Percentiles rank a stretch among this genome's conserved stretches.
Evolutionary conservation across 2,113 vertebrate genomes (phyloP).

Genomic region (Odobenus rosmarus): DNA sequence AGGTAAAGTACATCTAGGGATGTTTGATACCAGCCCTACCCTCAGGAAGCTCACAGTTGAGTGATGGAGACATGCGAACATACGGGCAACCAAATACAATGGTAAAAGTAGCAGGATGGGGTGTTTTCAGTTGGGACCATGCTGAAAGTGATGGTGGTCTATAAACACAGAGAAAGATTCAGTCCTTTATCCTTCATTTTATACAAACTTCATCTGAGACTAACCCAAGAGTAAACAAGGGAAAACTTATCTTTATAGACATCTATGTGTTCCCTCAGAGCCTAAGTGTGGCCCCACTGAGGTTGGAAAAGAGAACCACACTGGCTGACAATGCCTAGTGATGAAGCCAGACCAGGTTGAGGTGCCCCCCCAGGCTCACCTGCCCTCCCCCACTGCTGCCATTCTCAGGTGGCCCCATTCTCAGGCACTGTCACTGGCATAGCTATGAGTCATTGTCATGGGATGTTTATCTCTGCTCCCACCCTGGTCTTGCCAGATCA

Average conservation of each 20-base stretch:
- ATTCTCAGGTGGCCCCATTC: not conserved
- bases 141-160: not conserved
- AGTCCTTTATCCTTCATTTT: not conserved
- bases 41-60: not conserved
- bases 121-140: not conserved
- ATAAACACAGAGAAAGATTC: not conserved
- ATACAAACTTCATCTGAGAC: not conserved
- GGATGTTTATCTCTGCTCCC: constrained; percentile 7
- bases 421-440: not conserved
- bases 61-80: not conserved
- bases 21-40: not conserved
- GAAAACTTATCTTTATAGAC: not conserved
- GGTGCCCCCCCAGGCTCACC: not conserved
- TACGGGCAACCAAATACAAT: not conserved
- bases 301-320: not conserved
- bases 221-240: not conserved
- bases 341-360: not conserved
- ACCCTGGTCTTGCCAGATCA: constrained; percentile 5
- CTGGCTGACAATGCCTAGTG: not conserved
- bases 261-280: not conserved
- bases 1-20: not conserved
- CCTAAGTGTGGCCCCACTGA: too few species aligned
- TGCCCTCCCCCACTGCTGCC: not conserved
- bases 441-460: constrained; percentile 43
- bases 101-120: not conserved